Conservation (phyloP, 2,888 invertebrate genomes). For the Thymelicus acteon region DNA sequence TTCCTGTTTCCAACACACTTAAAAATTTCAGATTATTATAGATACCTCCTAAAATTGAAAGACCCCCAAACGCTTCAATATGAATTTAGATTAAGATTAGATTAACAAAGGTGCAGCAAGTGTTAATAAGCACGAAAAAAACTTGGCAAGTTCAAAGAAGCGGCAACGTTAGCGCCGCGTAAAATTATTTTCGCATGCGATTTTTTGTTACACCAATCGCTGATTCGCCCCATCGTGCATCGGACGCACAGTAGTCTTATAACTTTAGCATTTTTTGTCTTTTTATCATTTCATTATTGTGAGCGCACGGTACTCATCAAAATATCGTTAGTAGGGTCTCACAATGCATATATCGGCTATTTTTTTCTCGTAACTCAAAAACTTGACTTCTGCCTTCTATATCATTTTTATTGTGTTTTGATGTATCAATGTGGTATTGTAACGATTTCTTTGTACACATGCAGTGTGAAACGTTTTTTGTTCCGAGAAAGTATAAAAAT, state of each 20-base stretch:
- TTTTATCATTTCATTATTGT: constrained; percentile 75
- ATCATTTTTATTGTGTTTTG: constrained; percentile 61
- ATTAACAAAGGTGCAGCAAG: neutral
- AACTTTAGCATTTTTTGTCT: constrained; percentile 51
- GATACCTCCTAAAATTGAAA: too few species aligned
- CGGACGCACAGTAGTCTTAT: constrained; percentile 53
- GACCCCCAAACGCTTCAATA: neutral
- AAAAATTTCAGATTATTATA: too few species aligned
- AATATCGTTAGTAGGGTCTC: constrained; percentile 73
- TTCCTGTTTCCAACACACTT: too few species aligned
- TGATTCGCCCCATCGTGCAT: constrained; percentile 44
- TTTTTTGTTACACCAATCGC: constrained; percentile 49
- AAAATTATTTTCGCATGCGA: constrained; percentile 41
- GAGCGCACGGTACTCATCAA: constrained; percentile 70
- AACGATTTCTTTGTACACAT: constrained; percentile 34
- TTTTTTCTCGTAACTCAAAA: constrained; percentile 78
- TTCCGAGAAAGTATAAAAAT: constrained; percentile 13
- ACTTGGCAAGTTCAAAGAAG: constrained; percentile 10
- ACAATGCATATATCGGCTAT: constrained; percentile 72
- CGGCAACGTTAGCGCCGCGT: constrained; percentile 22
- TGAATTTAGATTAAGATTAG: neutral
- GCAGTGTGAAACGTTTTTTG: constrained; percentile 41
- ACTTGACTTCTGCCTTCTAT: constrained; percentile 54
- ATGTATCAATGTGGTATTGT: constrained; percentile 54
- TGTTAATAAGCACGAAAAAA: neutral